Base-by-base conservation (phyloP, 2,113 vertebrate species). In the Carollia perspicillata region DNA sequence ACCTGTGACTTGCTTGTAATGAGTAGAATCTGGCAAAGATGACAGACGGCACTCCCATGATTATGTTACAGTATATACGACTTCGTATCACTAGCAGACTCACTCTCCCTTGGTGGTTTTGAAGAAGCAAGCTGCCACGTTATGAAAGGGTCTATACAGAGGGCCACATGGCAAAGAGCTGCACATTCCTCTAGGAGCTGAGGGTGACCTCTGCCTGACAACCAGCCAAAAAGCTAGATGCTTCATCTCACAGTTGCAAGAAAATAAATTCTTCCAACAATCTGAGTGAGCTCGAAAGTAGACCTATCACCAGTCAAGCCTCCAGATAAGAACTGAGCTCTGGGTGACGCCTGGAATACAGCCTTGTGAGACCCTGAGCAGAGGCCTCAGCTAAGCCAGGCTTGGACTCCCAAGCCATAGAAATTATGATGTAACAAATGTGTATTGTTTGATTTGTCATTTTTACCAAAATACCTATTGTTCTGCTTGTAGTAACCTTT, bases 181-280 rank as follows among this genome's bases (percentile, higher is more conserved):
- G 14, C n/a, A 75, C 74, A 69, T 77, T 26, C 55, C 9, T 93
- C 81, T 49, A 69, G 68, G 33, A 55, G 20, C 28, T 35, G 55
- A 75, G 6, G 26, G 53, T 65, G 58, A 42, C 23, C 49, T 77
- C 58, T 44, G 58, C 40, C 28, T 23, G 63, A 77, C 33, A 69
- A 40, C 28, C 63, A 78, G 23, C 22, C 22, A 63, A 53, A 72
- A 89, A 84, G 44, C 20, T 35, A 47, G 12, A 65, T 35, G 40
- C 13, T 66, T 72, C 8, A 37, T 58, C 78, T 79, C 65, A 78
- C 1, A 63, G 44, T 49, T 83, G 28, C 81, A 66, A 80, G 47
- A 55, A 58, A 93, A 80, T 80, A 75, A 95, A 77, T 83, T 88
- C 84, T 88, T 49, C 37, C 83, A 75, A 80, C 9, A 66, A 58